Conservation (phyloP, 2,888 invertebrate species). For the Callinectes sapidus region DNA sequence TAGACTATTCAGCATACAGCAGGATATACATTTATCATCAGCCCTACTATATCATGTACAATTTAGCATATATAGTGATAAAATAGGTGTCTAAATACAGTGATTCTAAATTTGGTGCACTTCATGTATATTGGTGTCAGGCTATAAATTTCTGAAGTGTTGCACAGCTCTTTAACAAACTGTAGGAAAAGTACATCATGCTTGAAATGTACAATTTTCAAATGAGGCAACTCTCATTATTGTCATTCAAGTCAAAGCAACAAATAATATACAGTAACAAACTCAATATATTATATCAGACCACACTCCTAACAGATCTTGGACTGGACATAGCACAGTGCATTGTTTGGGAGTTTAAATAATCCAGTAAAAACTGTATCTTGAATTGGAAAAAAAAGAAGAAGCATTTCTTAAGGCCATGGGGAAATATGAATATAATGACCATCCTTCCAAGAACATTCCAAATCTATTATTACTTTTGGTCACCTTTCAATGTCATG, state of each 20-base stretch:
- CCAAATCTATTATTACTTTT: neutral
- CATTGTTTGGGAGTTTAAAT: neutral
- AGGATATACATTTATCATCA: neutral
- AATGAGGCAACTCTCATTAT: neutral
- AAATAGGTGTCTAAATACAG: neutral
- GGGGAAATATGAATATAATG: neutral
- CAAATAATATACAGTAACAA: neutral
- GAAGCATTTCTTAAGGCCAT: too few relatives aligned
- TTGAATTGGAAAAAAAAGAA: too few relatives aligned
- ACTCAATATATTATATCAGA: neutral
- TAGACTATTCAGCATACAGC: neutral
- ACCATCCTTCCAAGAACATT: neutral
- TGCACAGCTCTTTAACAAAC: neutral
- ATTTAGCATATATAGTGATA: neutral
- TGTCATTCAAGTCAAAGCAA: neutral
- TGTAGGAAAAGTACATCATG: neutral
- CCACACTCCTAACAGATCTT: neutral
- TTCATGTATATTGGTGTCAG: neutral
- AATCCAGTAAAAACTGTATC: too few relatives aligned
- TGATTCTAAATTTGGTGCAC: neutral
- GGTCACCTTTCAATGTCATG: neutral
- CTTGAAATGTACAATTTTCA: neutral
- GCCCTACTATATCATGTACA: neutral
- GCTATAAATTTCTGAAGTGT: too few relatives aligned
- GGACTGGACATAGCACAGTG: neutral